These are phyloP conservation scores for Dufourea novaeangliae DNA, from an alignment of 1,140 invertebrate genomes.

Conservation along the genomic window DNA sequence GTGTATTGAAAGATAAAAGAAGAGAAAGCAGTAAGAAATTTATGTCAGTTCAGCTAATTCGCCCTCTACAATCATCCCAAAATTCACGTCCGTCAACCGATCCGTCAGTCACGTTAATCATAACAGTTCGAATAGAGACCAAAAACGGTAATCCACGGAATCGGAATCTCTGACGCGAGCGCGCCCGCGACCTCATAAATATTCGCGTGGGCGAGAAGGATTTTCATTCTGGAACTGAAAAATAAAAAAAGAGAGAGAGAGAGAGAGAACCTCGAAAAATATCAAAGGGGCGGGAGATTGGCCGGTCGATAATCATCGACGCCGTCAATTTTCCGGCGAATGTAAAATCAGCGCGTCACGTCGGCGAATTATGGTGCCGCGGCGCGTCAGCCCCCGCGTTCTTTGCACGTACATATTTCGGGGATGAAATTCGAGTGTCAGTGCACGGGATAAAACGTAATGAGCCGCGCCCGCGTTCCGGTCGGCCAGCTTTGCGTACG, in stretches of 20 bases:
- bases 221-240: not conserved
- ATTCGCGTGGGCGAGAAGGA: conserved; percentile 19
- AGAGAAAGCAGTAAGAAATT: not conserved
- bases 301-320: conserved; percentile 42
- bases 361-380: conserved; percentile 47
- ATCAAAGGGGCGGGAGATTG: conserved; percentile 10
- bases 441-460: conserved; percentile 55
- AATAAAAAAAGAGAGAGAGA: too few species aligned
- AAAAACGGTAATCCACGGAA: conserved; percentile 13
- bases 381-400: conserved; percentile 54
- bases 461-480: conserved; percentile 55
- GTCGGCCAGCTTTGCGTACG: conserved; percentile 44
- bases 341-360: conserved; percentile 58
- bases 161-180: not conserved
- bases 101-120: conserved; percentile 29
- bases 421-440: conserved; percentile 56
- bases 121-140: not conserved
- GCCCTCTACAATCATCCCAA: too few species aligned
- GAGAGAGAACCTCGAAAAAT: not conserved
- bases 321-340: conserved; percentile 56
- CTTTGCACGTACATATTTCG: conserved; percentile 61
- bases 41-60: not conserved
- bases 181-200: conserved; percentile 19
- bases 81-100: not conserved
- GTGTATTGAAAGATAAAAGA: not conserved